Evolutionary conservation across 2,797 vertebrate species (phyloP).

Genomic region (Molossus alvarezi): DNA sequence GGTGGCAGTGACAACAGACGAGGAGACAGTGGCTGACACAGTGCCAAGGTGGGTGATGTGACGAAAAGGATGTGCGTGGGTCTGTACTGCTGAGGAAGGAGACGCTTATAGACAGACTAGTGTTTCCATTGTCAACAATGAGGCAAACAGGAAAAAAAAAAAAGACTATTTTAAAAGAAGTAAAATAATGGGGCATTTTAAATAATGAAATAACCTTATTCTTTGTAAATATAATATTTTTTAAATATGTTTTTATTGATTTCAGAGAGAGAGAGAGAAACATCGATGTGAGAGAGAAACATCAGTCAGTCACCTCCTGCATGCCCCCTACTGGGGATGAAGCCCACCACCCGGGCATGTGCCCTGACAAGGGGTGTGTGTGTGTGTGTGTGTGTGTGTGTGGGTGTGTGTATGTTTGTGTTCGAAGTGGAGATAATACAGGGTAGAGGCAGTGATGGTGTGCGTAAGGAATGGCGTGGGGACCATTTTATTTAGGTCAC

Average conservation of each 20-base stretch:
- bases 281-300: too few species aligned
- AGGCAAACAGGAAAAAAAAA: neutral
- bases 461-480: accelerated
- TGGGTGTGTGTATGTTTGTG: neutral
- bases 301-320: too few species aligned
- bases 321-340: too few species aligned
- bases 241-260: too few species aligned
- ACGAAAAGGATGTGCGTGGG: too few species aligned
- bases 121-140: neutral
- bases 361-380: too few species aligned
- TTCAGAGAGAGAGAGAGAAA: too few species aligned
- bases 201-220: neutral
- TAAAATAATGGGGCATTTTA: neutral
- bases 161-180: neutral
- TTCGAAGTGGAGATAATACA: neutral
- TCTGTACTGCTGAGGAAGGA: neutral
- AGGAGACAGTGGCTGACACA: neutral
- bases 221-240: neutral
- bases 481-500: neutral
- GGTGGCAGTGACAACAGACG: neutral
- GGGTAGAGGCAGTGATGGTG: neutral
- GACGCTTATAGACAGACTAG: neutral
- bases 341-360: too few species aligned
- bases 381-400: neutral
- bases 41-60: neutral